Conservation (phyloP, 2,113 vertebrate genomes). For the Cyphomyrus discorhynchus region DNA sequence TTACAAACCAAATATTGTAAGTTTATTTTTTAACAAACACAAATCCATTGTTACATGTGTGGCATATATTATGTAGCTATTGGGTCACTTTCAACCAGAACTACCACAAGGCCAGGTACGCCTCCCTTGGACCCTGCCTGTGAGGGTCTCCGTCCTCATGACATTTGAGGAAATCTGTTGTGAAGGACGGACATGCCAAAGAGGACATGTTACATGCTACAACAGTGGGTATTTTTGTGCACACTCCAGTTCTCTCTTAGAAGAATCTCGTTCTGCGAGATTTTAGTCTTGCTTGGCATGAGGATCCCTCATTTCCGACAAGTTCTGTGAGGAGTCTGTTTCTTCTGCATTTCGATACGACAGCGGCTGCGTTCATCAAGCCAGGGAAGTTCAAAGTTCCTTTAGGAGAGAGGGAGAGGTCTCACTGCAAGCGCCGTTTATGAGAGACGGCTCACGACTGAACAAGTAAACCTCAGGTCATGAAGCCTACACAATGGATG, state of each 20-base stretch:
- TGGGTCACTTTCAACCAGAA: not conserved
- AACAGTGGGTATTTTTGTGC: not conserved
- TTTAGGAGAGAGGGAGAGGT: constrained; percentile 36
- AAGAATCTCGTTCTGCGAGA: not conserved
- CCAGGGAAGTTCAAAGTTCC: constrained; percentile 83
- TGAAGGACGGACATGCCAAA: not conserved
- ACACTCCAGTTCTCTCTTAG: not conserved
- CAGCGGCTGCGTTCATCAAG: constrained; percentile 77
- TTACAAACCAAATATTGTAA: not conserved
- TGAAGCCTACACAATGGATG: not conserved
- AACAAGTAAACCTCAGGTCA: not conserved
- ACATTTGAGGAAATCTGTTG: not conserved
- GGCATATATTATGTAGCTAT: not conserved
- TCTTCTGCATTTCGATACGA: constrained; percentile 76
- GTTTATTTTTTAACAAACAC: not conserved
- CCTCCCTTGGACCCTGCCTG: not conserved
- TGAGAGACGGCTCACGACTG: not conserved
- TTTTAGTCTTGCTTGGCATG: not conserved
- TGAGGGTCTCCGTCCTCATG: not conserved
- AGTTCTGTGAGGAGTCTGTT: constrained; percentile 78
- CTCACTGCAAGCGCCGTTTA: not conserved
- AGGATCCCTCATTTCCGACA: constrained; percentile 64
- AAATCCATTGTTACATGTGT: not conserved
- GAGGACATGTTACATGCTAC: not conserved
- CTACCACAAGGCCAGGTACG: not conserved